Evolutionary conservation across 2,797 vertebrate genomes (phyloP), one percentile per base, ranked within the genome.

Genomic region (Gymnoscopelus braueri): DNA sequence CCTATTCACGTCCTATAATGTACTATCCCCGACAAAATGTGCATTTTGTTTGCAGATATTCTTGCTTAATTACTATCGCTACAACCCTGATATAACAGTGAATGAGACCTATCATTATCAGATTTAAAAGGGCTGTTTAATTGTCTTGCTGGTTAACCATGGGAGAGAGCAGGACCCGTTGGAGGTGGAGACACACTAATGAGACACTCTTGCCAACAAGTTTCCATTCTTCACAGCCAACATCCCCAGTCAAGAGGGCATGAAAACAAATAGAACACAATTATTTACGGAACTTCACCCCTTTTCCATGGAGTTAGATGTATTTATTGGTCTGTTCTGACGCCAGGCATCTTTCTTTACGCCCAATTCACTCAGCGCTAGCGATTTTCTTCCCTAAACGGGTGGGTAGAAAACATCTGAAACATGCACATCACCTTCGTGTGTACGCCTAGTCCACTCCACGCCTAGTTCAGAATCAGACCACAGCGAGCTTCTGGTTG

Each of bases 181-280:
- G 10, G 54, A 79, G 50, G 55, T 78, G 72, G 60, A 74, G 79
- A 78, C 60, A 55, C 61, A 73, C 72, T 81, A 82, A 89, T 80
- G 79, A 80, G 72, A 66, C 13, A 15, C 71, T 61, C 55, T 53
- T 83, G 85, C 86, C 84, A 89, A 63, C 68, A 69, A 64, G 53
- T 83, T 88, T 85, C 77, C 87, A 82, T 67, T 0, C 11, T 55
- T 77, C 44, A 67, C 64, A 77, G 87, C 75, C 79, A 83, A 65
- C 47, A 50, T 32, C 14, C 32, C 10, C n/a, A 81, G 58, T 83
- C 66, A 64, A 71, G 68, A 82, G 75, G 69, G 60, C 63, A 81
- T 14, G 55, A 76, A 79, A 77, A 84, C 73, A 80, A 15, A 86
- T 64, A 5, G 7, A 81, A 79, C 57, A 68, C 77, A 84, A 68